Evolutionary conservation across 2,888 invertebrate species (phyloP), one percentile per base, ranked within the genome.

Genomic region (Ochropacha duplaris): DNA sequence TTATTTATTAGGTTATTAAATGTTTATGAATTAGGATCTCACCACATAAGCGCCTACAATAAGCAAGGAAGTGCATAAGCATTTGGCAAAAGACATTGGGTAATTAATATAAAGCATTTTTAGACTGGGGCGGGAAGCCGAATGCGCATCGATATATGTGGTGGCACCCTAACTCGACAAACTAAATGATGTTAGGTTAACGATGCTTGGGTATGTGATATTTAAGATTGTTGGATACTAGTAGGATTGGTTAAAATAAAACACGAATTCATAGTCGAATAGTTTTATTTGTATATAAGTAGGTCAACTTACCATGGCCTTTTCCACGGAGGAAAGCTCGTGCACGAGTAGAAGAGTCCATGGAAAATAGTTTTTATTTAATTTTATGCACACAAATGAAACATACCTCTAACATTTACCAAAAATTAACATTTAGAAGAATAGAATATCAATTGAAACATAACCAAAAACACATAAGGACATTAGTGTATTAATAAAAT

Each of bases 321-420:
- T 87, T 88, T 89, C 90, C 89, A 90, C 82, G 82, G 76, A 79
- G 83, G 79, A 76, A 82, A 76, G 81, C 87, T 89, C 89, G 88
- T 78, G 81, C 87, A 83, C 84, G 80, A 79, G 83, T 86, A 86
- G 87, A 88, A 88, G 84, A 88, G 85, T 89, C 90, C 92, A 92
- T 92, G 89, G 89, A 91, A 91, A 90, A 92, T 74, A 90, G 84
- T 83, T 74, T 76, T 84, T 81, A 81, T 86, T 87, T 86, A 86
- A 84, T 88, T 78, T 72, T 79, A 81, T 82, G 83, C 87, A 86
- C 88, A 83, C 83, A 68, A 69, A 74, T 71, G 69, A 73, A 68
- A 65, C 59, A 70, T 71, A 64, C 72, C 71, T 75, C 78, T 71
- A 72, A 76, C 72, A 16, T 31, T 54, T n/a, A 44, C 12, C 26